Evolutionary conservation across 64 coral and sea anemone species (phyloP).

Genomic region (Montipora cactus): DNA sequence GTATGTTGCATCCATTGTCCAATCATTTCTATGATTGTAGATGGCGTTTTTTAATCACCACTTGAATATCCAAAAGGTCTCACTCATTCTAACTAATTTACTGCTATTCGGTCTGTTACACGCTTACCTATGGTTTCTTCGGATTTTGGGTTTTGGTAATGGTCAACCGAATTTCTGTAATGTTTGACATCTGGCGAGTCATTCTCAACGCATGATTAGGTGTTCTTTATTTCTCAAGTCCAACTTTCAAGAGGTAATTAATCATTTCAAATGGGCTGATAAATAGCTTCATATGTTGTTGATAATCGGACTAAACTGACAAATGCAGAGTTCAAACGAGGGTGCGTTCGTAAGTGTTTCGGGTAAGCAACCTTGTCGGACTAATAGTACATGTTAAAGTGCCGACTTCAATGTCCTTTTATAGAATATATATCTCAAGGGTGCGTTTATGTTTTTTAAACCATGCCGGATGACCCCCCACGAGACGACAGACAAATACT

Average conservation of each 20-base stretch:
- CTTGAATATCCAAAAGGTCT: background rate
- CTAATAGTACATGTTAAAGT: too few species aligned
- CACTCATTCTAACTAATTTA: background rate
- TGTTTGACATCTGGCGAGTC: background rate
- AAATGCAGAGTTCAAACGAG: background rate
- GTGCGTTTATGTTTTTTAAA: too few species aligned
- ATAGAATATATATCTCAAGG: too few species aligned
- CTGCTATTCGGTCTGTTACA: background rate
- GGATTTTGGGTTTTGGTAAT: background rate
- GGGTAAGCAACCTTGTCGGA: background rate
- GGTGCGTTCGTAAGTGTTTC: background rate
- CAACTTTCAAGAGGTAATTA: constrained; percentile 5
- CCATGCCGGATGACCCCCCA: too few species aligned
- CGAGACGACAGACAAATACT: background rate
- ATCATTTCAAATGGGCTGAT: background rate
- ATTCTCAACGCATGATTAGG: background rate
- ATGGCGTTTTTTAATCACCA: background rate
- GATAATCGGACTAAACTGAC: background rate
- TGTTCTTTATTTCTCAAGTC: background rate
- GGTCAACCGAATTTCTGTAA: background rate
- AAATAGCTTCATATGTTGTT: too few species aligned
- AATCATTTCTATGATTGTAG: background rate
- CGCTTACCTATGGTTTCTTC: background rate
- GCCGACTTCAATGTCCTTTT: too few species aligned
- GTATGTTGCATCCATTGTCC: background rate